Percentiles rank a stretch among this genome's conserved stretches.
Evolutionary conservation across 2,113 vertebrate genomes (phyloP).

Genomic region (Eurystomus gularis): DNA sequence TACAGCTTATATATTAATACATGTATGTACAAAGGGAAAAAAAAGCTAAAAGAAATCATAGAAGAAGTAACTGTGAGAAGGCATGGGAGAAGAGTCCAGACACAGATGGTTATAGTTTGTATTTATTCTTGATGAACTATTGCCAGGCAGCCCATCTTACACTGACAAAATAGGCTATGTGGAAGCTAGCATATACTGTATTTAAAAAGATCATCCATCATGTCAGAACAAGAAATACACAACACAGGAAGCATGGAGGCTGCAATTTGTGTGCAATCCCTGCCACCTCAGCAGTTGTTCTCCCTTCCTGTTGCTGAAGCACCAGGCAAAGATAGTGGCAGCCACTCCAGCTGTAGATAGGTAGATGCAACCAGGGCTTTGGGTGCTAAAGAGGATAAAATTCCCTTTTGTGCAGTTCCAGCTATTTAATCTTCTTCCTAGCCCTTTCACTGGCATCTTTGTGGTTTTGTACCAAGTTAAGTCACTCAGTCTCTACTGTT

Average conservation of each 20-base stretch:
- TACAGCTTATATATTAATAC: not conserved
- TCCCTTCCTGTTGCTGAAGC: not conserved
- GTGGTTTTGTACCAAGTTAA: not conserved
- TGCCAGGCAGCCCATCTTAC: conserved; percentile 6
- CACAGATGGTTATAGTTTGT: conserved; percentile 25
- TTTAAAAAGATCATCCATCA: conserved; percentile 18
- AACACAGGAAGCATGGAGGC: not conserved
- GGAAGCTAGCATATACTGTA: not conserved
- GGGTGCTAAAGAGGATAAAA: not conserved
- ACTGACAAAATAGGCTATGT: not conserved
- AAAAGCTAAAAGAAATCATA: not conserved
- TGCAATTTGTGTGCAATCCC: not conserved
- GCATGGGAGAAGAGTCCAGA: not conserved
- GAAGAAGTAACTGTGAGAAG: conserved; percentile 2
- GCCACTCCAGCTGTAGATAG: not conserved
- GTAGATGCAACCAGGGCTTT: not conserved
- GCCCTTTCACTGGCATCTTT: not conserved
- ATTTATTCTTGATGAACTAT: conserved; percentile 27
- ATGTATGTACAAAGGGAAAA: not conserved
- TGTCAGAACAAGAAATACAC: not conserved
- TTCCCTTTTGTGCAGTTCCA: not conserved
- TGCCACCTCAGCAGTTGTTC: not conserved
- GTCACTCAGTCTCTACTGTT: not conserved
- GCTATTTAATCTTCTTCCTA: not conserved
- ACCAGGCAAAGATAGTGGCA: not conserved